Evolutionary conservation across 1,140 invertebrate species (phyloP), one percentile per base, ranked within the genome.

Genomic region (Cephus cinctus): DNA sequence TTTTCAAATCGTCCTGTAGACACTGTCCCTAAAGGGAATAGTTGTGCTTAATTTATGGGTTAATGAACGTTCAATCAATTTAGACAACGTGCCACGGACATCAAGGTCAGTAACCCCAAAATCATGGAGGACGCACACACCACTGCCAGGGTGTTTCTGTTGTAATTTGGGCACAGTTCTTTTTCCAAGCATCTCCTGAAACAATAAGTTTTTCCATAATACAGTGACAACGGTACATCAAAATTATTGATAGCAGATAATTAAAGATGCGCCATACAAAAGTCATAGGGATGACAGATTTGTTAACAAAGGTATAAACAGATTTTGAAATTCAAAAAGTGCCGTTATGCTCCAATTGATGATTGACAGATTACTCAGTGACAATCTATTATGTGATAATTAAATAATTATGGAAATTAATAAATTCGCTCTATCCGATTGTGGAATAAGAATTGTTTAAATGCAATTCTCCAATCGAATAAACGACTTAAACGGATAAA

Each of bases 101-200:
- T 20, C 20, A 86, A 61, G 19, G 82, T 80, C 2, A 88, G 19
- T 4, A 89, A 70, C 32, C 87, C 88, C 12, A 91, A 61, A 2
- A 85, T 45, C 52, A 87, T 86, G 34, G 88, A 83, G 16, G 81
- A 79, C 20, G 85, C 87, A 63, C 89, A 91, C 18, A 88, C 87
- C 59, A 85, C 85, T 11, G 86, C 80, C 36, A 94, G 66, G 3
- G 91, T 84, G 56, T 86, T 79, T 64, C 86, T 79, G 67, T 92
- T 94, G 67, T 89, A 94, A 53, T 81, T 78, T 4, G 83, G 80
- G 67, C 88, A 91, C n/a, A 80, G 65, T 41, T 71, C 67, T 52
- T 78, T 80, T 41, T 83, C 71, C 27, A 67, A 65, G 65, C 86
- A 89, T 70, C 84, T 82, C 69, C 88, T 92, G 73, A 66, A 52